Conservation (phyloP, 2,797 vertebrate species). For the Tapera naevia region DNA sequence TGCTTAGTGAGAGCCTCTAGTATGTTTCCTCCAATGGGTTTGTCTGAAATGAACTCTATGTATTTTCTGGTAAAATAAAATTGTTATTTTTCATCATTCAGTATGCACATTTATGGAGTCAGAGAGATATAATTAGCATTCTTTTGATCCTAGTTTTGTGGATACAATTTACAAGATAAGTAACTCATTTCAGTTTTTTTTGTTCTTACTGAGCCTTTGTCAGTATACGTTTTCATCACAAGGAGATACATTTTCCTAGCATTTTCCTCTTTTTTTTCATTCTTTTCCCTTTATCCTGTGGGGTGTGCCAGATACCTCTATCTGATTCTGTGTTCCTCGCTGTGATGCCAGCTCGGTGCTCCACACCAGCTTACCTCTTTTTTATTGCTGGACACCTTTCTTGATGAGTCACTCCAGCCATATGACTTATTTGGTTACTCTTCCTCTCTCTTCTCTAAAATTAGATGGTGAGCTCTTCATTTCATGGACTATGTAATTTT, state of each 20-base stretch:
- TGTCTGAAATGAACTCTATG: background rate
- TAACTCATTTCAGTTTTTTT: no score
- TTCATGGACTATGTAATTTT: conserved; percentile 55
- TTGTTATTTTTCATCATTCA: background rate
- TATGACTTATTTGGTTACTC: conserved; percentile 4
- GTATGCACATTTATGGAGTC: background rate
- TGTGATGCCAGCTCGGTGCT: background rate
- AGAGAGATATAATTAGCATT: background rate
- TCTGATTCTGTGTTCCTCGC: background rate
- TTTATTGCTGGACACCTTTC: background rate
- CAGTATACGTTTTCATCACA: background rate
- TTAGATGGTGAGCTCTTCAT: conserved; percentile 31
- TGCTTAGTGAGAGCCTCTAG: background rate
- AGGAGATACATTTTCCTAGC: background rate
- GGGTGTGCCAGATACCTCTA: background rate
- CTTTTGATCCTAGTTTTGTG: background rate
- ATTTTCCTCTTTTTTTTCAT: background rate
- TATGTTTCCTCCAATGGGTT: background rate
- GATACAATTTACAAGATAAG: background rate
- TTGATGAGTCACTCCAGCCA: background rate
- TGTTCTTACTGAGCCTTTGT: background rate
- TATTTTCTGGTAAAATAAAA: background rate
- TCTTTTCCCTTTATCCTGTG: background rate
- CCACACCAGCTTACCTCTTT: background rate
- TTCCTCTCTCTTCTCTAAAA: background rate